Base-by-base conservation (phyloP, 1,140 invertebrate genomes). In the Plutomurus gul region DNA sequence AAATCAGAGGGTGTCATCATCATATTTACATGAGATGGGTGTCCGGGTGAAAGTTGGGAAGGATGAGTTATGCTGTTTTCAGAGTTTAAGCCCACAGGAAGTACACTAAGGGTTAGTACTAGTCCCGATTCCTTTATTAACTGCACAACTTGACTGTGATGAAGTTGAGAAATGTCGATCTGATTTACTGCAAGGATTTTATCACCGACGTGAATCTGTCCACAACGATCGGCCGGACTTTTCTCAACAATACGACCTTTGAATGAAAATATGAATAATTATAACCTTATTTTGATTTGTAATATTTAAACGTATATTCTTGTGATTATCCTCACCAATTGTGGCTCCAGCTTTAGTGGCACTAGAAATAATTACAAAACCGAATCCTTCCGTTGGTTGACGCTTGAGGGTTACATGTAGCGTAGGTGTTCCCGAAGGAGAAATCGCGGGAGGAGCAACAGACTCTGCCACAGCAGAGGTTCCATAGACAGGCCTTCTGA, bases 291-390 rank as follows among this genome's bases (percentile, higher is more conserved):
- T 30, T 30, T 30, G 27, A 25, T n/a, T 30, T 22, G 22, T 70
- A 22, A 8, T 70, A 5, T n/a, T 7, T 70, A 33, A 36, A 39
- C 33, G 49, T 56, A 49, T 46, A 10, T 40, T 25, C 27, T 2
- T 27, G 70, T 18, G 49, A 47, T 70, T 79, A 33, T 51, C 4
- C 88, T 89, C 90, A 93, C 96, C 96, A 85, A 99, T 98, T 36
- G 95, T 96, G 1, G 95, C 95, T 37, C 95, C 95, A 77, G 93
- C 92, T 88, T 94, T 95, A 82, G 96, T 96, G 1, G 96, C 94
- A 11, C 96, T 98, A 0, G 97, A 99, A 83, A 99, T 98, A 73
- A 99, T 98, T 22, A 99, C 96, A 87, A 99, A 99, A 20, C 97
- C 98, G 87, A 99, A 99, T 10, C 97, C 97, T 88, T 99, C 97